Base-by-base conservation (phyloP, 2,113 vertebrate species). In the Zapus hudsonius region DNA sequence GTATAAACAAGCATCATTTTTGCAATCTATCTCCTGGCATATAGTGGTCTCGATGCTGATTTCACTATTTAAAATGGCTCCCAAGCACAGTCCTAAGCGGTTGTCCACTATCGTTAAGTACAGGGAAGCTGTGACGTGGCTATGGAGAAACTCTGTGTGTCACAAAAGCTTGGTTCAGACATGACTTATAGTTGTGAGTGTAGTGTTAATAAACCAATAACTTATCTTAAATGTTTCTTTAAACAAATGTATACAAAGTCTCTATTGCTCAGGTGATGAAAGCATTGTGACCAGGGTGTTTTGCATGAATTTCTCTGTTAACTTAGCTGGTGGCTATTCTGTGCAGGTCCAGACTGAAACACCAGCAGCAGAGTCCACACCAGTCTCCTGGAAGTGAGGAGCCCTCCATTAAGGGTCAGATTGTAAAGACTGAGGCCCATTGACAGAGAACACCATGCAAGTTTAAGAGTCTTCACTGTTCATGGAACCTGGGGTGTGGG, bases 181-280 rank as follows among this genome's bases (percentile, higher is more conserved):
- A 57, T 66, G n/a, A 57, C 23, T 74, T 83, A 86, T 3, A 70
- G n/a, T 31, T 75, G 1, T 63, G 22, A 66, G 13, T 64, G 79
- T 55, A 70, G 17, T 57, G 63, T 66, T 79, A 92, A 70, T 75
- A 25, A 70, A 66, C 70, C 72, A 92, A 69, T 23, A 52, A 85
- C n/a, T n/a, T 40, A 7, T 59, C 61, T 70, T 42, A 66, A 82
- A 44, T 82, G 16, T 75, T 23, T 70, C 69, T 73, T 81, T 89
- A 86, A 96, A 73, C 1, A 91, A 20, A 90, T 90, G 33, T 29
- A 79, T 83, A 88, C 38, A 57, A 33, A 29, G 23, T 69, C 42
- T 57, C 1, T 44, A 38, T 44, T 69, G 31, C 44, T 57, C 40
- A 55, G 2, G 31, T 36, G 31, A 38, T 57, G 29, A 79, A 64